phyloP scores from a whole-genome alignment of 2,797 vertebrate genomes.

The Propithecus perrieri region DNA sequence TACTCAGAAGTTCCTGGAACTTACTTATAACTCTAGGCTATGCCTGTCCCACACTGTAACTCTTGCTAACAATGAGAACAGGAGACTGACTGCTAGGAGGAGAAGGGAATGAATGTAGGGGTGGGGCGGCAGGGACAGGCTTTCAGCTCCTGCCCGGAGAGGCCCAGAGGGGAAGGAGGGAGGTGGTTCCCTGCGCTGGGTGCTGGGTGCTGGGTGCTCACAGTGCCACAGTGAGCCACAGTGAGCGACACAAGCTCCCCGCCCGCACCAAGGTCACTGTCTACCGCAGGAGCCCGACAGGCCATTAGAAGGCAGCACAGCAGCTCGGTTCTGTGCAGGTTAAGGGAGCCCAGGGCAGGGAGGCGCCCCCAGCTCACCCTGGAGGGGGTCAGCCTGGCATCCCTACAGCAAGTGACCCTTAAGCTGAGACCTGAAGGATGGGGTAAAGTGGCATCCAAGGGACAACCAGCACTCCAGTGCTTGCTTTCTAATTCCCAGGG shows the following conservation, averaged over 20 bases:
- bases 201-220: not conserved
- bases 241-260: not conserved
- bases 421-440: not conserved
- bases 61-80: not conserved
- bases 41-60: not conserved
- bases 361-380: not conserved
- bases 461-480: not conserved
- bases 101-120: not conserved
- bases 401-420: not conserved
- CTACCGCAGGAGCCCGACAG: not conserved
- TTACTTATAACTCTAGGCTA: not conserved
- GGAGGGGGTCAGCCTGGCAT: not conserved
- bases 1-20: not conserved
- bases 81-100: not conserved
- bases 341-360: not conserved
- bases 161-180: not conserved
- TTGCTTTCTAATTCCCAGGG: not conserved
- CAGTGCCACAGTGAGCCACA: accelerated
- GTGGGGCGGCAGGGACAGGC: not conserved
- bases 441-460: not conserved
- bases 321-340: not conserved
- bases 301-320: too few species aligned
- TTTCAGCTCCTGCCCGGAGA: not conserved
- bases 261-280: not conserved
- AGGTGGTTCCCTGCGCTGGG: not conserved